Evolutionary conservation across 2,888 invertebrate genomes (phyloP), one percentile per base, ranked within the genome.

Genomic region (Malthinus seriepunctatus): DNA sequence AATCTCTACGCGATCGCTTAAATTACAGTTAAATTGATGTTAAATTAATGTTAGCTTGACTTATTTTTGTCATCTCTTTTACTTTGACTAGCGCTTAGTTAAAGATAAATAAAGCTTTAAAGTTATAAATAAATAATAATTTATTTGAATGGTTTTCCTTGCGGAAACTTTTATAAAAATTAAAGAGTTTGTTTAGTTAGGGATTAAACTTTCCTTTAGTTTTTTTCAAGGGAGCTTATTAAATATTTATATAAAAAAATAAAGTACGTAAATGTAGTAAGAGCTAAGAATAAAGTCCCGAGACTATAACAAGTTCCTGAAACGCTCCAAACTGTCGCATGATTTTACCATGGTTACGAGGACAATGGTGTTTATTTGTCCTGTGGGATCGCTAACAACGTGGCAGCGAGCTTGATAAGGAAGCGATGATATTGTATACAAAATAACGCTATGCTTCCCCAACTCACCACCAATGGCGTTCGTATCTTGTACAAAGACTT

Each of bases 331-430:
- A 73, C 75, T 75, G 77, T 76, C 78, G 77, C 76, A 75, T 75
- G 78, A 77, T 76, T 77, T 78, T 78, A 76, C 79, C 78, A 79
- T 79, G 78, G 79, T 78, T 78, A 79, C 78, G 74, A 71, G 76
- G 75, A 79, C 78, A 79, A 79, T 79, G 78, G 78, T 79, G 79
- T 79, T 79, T 79, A 79, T 79, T 79, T 78, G 78, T 79, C 78
- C 78, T 78, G 76, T 69, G 78, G 78, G 79, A 78, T 77, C 78
- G 73, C 78, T 79, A 79, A 79, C 79, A 78, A 78, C 77, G 78
- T 78, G 77, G 75, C 75, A 74, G 75, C 76, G 74, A 72, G 73
- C 71, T 73, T 73, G 78, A 78, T 78, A 79, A 78, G 78, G 78
- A 78, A 76, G 76, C 77, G 77, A 78, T 76, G 77, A 77, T 77